Base-by-base conservation (phyloP, 2,888 invertebrate species). In the Lissocephala sabroskyi region DNA sequence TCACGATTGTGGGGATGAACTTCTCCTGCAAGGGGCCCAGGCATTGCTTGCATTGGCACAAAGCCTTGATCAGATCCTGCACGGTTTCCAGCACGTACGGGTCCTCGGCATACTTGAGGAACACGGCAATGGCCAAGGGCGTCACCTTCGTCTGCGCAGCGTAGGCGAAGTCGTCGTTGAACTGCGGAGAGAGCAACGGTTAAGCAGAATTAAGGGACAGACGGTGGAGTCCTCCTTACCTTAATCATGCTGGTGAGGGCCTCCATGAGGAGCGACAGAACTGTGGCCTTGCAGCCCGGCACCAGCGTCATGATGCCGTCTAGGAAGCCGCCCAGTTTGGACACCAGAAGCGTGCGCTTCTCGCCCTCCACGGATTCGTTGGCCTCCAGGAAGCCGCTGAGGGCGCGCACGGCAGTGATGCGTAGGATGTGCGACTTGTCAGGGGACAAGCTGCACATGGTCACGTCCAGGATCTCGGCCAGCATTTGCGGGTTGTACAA, bases 51-150 rank as follows among this genome's bases (percentile, higher is more conserved):
- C 89, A 90, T 67, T 87, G 85, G 2, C 88, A 88, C 5, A 91
- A 79, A 30, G 87, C 88, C 65, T 87, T 88, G 29, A 92, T 87
- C 45, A 91, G 86, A 50, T 90, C 89, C 67, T 90, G 88, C 3
- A 89, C 87, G 33, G 89, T 83, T 49, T 86, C 86, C 10, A 89
- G 84, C 41, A 91, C 86, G 33, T 87, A 87, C 0, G 90, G 91
- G 82, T 91, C 91, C 46, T 86, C 86, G 3, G 86, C 88, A 70
- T 88, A 89, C 76, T 91, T 91, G 0, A 91, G 84, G 70, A 91
- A 91, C 1, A 89, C 87, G 3, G 90, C 90, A 52, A 91, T 89
- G 3, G 88, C 87, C 23, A 92, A 75, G 0, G 91, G 90, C 23
- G 88, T 88, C 13, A 91, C 85, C 81, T 89, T 90, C 18, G 81